These are phyloP conservation scores for Odobenus rosmarus DNA, from an alignment of 2,113 vertebrate genomes.

Conservation along the genomic window DNA sequence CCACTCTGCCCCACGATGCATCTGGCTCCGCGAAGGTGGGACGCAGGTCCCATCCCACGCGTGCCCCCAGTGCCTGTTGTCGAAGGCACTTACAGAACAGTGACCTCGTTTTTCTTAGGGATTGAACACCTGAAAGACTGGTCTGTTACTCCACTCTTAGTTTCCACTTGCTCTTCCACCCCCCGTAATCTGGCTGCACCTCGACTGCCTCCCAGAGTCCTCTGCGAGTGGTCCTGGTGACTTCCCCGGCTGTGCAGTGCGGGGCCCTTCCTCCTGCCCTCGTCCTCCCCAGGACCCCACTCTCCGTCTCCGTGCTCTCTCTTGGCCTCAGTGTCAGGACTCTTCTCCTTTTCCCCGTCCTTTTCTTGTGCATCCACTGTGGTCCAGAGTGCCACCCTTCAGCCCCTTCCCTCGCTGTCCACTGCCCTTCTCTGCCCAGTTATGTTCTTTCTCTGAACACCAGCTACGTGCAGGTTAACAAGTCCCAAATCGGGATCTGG, in stretches of 20 bases:
- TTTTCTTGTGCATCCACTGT: background rate
- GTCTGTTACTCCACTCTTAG: background rate
- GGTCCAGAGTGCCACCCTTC: background rate
- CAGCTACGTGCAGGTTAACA: rapidly evolving
- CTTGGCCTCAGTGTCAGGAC: background rate
- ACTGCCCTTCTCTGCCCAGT: background rate
- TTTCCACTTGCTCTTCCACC: background rate
- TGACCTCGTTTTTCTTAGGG: background rate
- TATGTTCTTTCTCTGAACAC: background rate
- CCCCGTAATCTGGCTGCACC: background rate
- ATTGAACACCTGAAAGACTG: background rate
- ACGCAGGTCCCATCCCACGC: background rate
- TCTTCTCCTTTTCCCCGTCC: background rate
- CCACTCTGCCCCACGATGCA: rapidly evolving
- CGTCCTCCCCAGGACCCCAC: rapidly evolving
- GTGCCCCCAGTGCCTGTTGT: background rate
- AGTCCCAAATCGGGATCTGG: background rate
- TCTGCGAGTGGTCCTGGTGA: background rate
- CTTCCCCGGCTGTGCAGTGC: background rate
- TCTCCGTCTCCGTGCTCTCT: background rate
- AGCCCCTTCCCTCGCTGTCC: background rate
- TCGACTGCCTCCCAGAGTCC: too few relatives aligned
- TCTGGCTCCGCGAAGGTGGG: background rate
- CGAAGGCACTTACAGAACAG: background rate
- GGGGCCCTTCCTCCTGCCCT: background rate